phyloP scores from a whole-genome alignment of 2,888 invertebrate genomes.

The Cyclophora punctaria region DNA sequence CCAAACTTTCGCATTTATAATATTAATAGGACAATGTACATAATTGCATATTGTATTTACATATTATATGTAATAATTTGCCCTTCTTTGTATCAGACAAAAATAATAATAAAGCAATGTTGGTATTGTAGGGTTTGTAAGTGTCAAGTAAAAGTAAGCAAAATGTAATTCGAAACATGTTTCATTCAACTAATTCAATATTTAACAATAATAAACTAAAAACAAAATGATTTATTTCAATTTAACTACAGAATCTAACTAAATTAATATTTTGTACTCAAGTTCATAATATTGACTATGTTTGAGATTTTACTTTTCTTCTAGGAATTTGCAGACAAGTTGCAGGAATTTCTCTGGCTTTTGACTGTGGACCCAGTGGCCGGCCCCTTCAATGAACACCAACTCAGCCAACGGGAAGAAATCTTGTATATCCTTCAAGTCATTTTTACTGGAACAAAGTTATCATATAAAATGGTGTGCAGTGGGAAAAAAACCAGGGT shows the following conservation, averaged over 20 bases:
- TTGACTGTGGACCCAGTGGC: conserved; percentile 96
- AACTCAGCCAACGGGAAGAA: conserved; percentile 84
- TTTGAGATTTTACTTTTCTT: conserved; percentile 43
- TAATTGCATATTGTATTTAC: too few relatives aligned
- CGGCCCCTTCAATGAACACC: conserved; percentile 84
- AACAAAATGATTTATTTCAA: conserved; percentile 18
- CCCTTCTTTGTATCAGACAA: too few relatives aligned
- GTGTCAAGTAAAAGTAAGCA: not conserved
- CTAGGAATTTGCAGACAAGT: conserved; percentile 77
- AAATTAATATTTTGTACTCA: conserved; percentile 21
- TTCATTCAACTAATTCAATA: conserved; percentile 5
- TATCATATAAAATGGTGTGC: too few relatives aligned
- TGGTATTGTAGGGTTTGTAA: too few relatives aligned
- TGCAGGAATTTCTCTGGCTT: conserved; percentile 87
- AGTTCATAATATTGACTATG: not conserved
- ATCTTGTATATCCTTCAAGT: conserved; percentile 77
- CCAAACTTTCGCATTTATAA: too few relatives aligned
- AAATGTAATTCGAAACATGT: too few relatives aligned
- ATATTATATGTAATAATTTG: too few relatives aligned
- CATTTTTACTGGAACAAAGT: conserved; percentile 55
- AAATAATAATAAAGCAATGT: too few relatives aligned
- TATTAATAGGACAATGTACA: too few relatives aligned
- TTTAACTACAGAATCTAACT: conserved; percentile 18
- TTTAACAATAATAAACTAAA: conserved; percentile 13
- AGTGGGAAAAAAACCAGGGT: too few relatives aligned